These are phyloP conservation scores for Aphyosemion australe DNA, from an alignment of 2,113 vertebrate genomes.

Conservation along the genomic window DNA sequence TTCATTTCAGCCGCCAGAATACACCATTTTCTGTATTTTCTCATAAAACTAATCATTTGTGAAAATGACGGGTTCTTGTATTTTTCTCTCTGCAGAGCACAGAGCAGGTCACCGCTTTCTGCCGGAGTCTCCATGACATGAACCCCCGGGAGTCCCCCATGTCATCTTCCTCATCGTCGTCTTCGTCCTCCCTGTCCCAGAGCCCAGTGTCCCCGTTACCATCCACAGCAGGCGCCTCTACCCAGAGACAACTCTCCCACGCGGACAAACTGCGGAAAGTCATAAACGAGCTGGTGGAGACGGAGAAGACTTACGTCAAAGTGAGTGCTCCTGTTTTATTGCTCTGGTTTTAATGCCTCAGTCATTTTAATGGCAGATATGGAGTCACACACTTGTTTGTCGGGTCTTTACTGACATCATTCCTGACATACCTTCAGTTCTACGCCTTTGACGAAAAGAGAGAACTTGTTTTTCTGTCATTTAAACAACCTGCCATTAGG, in stretches of 20 bases:
- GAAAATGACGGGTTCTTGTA: neutral
- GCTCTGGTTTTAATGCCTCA: neutral
- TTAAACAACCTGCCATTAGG: conserved; percentile 1
- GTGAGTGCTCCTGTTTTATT: conserved; percentile 65
- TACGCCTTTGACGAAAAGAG: neutral
- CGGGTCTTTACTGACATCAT: no score
- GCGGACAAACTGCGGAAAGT: conserved; percentile 97
- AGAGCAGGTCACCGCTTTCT: conserved; percentile 87
- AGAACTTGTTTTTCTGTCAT: neutral
- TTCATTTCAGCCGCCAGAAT: no score
- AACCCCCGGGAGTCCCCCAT: conserved; percentile 78
- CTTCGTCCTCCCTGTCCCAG: conserved; percentile 77
- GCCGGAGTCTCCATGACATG: conserved; percentile 91
- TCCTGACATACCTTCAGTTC: neutral
- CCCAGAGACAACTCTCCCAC: conserved; percentile 90
- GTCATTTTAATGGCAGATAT: neutral
- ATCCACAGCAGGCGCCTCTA: conserved; percentile 65
- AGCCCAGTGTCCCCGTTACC: conserved; percentile 85
- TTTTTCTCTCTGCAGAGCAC: conserved; percentile 79
- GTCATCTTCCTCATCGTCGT: conserved; percentile 73
- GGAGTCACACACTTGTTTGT: neutral
- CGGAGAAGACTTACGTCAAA: conserved; percentile 95
- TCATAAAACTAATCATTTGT: neutral
- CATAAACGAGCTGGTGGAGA: conserved; percentile 94
- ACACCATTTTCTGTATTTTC: neutral